Percentiles rank a stretch among this genome's conserved stretches.
Evolutionary conservation across 2,888 invertebrate genomes (phyloP).

Genomic region (Operophtera brumata): DNA sequence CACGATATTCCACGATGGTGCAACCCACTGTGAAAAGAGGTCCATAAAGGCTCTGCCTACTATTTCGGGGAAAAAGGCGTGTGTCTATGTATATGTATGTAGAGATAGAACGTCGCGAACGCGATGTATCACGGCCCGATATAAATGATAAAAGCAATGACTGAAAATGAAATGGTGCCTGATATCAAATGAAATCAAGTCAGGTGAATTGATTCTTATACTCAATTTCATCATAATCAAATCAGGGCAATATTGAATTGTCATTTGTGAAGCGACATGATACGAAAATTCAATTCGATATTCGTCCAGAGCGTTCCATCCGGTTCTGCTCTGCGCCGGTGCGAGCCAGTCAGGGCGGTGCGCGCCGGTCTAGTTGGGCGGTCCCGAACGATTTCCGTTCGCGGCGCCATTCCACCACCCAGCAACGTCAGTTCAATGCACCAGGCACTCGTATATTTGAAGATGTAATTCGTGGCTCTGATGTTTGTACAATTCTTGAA

Average conservation of each 20-base stretch:
- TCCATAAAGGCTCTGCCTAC: too few species aligned
- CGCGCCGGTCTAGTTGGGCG: slow-evolving; percentile 45
- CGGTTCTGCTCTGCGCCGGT: slow-evolving; percentile 49
- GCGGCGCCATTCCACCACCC: slow-evolving; percentile 37
- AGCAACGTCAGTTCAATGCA: slow-evolving; percentile 56
- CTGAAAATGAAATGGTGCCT: not conserved
- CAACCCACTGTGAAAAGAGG: too few species aligned
- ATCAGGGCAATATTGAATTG: slow-evolving; percentile 8
- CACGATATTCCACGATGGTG: too few species aligned
- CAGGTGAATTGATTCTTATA: slow-evolving; percentile 10
- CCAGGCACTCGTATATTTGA: slow-evolving; percentile 28
- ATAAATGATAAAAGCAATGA: not conserved
- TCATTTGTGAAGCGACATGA: slow-evolving; percentile 16
- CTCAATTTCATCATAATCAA: slow-evolving; percentile 8
- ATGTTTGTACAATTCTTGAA: slow-evolving; percentile 1
- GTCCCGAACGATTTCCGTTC: slow-evolving; percentile 54
- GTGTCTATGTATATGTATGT: too few species aligned
- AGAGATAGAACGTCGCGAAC: not conserved
- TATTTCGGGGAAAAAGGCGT: too few species aligned
- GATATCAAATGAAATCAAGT: not conserved
- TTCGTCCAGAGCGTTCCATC: slow-evolving; percentile 28
- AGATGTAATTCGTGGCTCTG: slow-evolving; percentile 8
- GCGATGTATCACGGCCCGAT: not conserved
- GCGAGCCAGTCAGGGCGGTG: slow-evolving; percentile 52
- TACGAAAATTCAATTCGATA: slow-evolving; percentile 23